phyloP scores from a whole-genome alignment of 30 jellyfish, hydroid and myxozoan genomes.

The Cassiopea xamachana region DNA sequence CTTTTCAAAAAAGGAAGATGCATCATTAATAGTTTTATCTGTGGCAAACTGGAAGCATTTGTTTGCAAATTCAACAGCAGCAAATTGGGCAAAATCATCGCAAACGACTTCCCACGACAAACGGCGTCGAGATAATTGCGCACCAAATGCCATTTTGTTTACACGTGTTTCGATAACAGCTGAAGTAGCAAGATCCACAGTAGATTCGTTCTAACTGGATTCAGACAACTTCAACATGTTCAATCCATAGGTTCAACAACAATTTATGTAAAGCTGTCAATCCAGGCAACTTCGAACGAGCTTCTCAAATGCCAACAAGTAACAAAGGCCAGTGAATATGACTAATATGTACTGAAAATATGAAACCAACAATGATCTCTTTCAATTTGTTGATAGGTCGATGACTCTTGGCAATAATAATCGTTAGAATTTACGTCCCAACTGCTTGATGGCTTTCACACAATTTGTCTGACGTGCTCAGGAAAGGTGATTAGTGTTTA shows the following conservation, averaged over 20 bases:
- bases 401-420: no score
- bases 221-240: background rate
- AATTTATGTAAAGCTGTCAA: no score
- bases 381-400: no score
- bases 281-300: no score
- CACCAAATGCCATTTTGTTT: conserved; percentile 41
- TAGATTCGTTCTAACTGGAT: background rate
- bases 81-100: conserved; percentile 84
- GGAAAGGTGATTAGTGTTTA: no score
- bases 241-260: background rate
- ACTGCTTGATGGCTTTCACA: no score
- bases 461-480: no score
- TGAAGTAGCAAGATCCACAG: background rate
- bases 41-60: conserved; percentile 82
- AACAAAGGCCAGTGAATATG: no score
- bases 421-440: no score
- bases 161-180: background rate
- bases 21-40: conserved; percentile 69
- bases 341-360: no score
- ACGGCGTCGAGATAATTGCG: conserved; percentile 64
- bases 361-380: no score
- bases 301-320: no score
- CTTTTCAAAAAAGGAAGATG: conserved; percentile 70
- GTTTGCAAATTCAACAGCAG: conserved; percentile 94
- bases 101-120: conserved; percentile 87